Evolutionary conservation across 2,797 vertebrate species (phyloP), one percentile per base, ranked within the genome.

Genomic region (Hippoglossus hippoglossus): DNA sequence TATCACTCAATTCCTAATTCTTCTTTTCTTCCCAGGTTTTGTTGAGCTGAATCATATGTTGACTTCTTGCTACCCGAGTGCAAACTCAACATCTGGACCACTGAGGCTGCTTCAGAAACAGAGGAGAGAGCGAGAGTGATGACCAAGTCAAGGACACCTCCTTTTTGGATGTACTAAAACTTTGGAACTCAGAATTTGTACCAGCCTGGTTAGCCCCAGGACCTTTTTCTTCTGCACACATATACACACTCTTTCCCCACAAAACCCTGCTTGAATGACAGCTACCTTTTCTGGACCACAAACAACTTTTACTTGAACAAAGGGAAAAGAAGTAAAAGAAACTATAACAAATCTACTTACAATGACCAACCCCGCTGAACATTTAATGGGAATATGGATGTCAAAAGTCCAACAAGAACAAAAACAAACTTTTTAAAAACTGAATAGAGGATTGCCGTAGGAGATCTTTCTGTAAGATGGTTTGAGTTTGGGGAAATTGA

Each of bases 41-140:
- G 89, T 89, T 92, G 95, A 97, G 95, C 93, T 95, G 95, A 95
- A 92, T 94, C 93, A 95, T 93, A 95, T 94, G 96, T 95, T 96
- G 95, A 89, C 92, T 95, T 94, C 85, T 93, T 94, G 93, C 87
- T 95, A 94, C 91, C 93, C 75, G 92, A 91, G 91, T 88, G 90
- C 90, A 92, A 91, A 90, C 88, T 83, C 81, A 83, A 86, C 87
- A 87, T 87, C 86, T 87, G 85, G 89, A 91, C 86, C 85, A 89
- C 88, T 65, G 87, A 87, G 91, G 88, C 89, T 91, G 87, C 89
- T 89, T 90, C 84, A 86, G 86, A 90, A 85, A 86, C 81, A 72
- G 67, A 87, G 69, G 59, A 71, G 71, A 68, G 41, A 80, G 86
- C 68, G 81, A 77, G 78, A 78, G 75, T n/a, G 53, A 86, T 39